Evolutionary conservation across 2,113 vertebrate genomes (phyloP).

Genomic region (Raphicerus campestris): DNA sequence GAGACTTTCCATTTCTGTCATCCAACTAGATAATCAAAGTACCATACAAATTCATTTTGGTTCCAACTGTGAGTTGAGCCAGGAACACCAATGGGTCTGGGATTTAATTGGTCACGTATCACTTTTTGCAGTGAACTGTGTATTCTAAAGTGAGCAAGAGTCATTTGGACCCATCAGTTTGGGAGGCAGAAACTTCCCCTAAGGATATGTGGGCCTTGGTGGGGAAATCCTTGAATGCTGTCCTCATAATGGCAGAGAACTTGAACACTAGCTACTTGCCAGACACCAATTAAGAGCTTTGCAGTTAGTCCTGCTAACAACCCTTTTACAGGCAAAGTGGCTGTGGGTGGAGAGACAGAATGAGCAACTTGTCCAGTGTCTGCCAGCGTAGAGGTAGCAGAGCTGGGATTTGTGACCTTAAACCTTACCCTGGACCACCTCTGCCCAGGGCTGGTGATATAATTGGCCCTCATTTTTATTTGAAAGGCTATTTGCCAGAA

Average conservation of each 20-base stretch:
- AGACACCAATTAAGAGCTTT: neutral
- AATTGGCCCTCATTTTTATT: neutral
- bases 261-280: neutral
- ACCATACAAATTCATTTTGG: neutral
- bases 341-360: neutral
- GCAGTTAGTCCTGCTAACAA: neutral
- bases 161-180: neutral
- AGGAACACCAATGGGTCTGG: neutral
- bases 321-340: neutral
- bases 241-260: neutral
- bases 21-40: neutral
- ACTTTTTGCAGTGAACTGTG: neutral
- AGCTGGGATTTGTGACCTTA: neutral
- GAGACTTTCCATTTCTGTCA: neutral
- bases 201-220: neutral
- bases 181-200: neutral
- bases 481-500: neutral
- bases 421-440: neutral
- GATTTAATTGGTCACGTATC: neutral
- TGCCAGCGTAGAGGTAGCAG: neutral
- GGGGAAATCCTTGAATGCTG: neutral
- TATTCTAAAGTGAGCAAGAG: neutral
- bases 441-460: neutral
- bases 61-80: neutral
- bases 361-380: neutral